A percentile compares a stretch with the other conserved stretches of the same genome.
phyloP scores from a whole-genome alignment of 2,797 vertebrate species.

The Bradypus variegatus region DNA sequence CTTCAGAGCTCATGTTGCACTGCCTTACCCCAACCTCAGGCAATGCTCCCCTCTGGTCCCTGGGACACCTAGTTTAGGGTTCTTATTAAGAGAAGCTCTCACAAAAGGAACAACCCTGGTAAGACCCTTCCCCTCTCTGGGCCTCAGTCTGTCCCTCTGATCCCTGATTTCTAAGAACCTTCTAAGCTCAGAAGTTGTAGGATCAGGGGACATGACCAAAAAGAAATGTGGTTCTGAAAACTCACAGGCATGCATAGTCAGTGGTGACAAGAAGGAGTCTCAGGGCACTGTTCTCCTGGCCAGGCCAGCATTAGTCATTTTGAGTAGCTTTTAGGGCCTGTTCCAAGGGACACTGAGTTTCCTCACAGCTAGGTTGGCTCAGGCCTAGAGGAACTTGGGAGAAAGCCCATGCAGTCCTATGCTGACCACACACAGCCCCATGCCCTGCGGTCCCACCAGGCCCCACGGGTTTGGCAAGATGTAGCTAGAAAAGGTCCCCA shows the following conservation, averaged over 20 bases:
- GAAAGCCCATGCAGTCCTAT: background rate
- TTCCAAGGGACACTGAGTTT: background rate
- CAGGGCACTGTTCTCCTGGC: background rate
- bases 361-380: background rate
- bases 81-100: background rate
- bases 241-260: background rate
- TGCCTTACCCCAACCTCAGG: background rate
- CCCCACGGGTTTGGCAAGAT: background rate
- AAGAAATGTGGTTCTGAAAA: slow-evolving; percentile 29
- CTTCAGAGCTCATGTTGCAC: background rate
- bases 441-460: background rate
- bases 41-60: background rate
- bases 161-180: slow-evolving; percentile 1
- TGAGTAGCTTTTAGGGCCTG: background rate
- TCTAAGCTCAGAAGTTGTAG: background rate
- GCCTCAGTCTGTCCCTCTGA: background rate
- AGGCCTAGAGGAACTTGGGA: background rate
- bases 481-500: background rate
- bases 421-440: background rate
- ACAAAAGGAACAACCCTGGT: background rate
- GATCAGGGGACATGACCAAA: background rate
- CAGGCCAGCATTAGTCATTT: background rate
- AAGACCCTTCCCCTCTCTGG: background rate
- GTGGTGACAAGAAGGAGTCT: background rate
- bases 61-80: background rate